Conservation (phyloP, 2,113 vertebrate genomes). For the Paramisgurnus dabryanus region DNA sequence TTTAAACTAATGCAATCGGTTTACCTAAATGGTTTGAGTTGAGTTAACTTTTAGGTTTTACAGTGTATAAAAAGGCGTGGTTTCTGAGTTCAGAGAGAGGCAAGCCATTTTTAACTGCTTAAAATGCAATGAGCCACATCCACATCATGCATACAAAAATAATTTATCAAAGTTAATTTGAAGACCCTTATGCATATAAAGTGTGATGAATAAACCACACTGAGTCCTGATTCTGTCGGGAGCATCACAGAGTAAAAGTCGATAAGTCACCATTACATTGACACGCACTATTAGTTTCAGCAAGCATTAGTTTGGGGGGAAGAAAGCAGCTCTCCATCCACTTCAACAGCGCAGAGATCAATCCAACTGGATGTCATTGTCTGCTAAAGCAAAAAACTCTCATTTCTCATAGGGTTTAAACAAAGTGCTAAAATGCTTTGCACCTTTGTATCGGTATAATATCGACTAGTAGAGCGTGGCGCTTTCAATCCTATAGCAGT, state of each 20-base stretch:
- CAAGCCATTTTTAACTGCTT: background rate
- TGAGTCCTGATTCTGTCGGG: background rate
- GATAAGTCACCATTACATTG: conserved; percentile 26
- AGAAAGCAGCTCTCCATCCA: conserved; percentile 1
- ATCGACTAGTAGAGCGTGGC: no score
- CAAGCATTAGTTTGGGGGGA: background rate
- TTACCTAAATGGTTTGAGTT: no score
- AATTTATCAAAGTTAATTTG: background rate
- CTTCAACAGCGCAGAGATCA: conserved; percentile 13
- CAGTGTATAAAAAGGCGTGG: no score
- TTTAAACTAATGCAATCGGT: no score
- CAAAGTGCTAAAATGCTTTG: no score
- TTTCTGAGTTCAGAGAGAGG: no score
- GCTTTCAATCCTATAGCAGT: no score
- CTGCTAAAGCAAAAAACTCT: no score
- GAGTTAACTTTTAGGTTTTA: no score
- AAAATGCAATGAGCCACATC: conserved; percentile 1
- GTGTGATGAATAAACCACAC: conserved; percentile 4
- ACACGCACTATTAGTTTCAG: background rate
- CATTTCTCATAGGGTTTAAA: no score
- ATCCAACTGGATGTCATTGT: conserved; percentile 8
- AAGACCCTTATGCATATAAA: background rate
- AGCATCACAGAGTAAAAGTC: background rate
- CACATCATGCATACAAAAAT: background rate
- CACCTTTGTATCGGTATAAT: no score